Percentiles rank a stretch among this genome's conserved stretches.
Evolutionary conservation across 2,113 vertebrate species (phyloP).

Genomic region (Tachuris rubrigastra): DNA sequence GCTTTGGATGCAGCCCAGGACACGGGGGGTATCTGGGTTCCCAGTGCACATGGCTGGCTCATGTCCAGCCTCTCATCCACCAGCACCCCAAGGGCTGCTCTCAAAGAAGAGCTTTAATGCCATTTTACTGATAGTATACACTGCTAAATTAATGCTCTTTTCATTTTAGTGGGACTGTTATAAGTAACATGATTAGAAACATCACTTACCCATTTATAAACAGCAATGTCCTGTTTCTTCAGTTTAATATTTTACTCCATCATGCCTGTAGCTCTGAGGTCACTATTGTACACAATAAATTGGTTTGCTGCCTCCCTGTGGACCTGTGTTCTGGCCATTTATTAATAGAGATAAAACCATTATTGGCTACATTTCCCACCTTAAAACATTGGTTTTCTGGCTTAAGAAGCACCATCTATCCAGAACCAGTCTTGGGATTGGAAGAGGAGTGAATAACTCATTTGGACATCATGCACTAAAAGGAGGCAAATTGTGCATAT

Average conservation of each 20-base stretch:
- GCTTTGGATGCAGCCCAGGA: not conserved
- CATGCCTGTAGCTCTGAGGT: not conserved
- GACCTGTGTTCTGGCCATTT: not conserved
- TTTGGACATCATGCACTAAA: not conserved
- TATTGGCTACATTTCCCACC: not conserved
- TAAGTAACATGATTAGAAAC: not conserved
- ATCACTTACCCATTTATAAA: not conserved
- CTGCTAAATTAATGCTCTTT: not conserved
- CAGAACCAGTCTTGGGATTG: not conserved
- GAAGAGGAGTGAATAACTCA: not conserved
- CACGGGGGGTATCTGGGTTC: not conserved
- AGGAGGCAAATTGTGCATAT: not conserved
- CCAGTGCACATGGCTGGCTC: not conserved
- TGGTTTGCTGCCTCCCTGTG: rapidly evolving
- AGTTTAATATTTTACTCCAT: not conserved
- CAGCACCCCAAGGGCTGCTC: not conserved
- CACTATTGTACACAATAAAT: not conserved
- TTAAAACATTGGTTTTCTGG: not conserved
- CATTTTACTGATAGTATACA: not conserved
- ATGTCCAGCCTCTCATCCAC: not conserved
- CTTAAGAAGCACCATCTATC: not conserved
- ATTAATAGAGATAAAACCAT: not conserved
- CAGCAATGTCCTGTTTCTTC: not conserved
- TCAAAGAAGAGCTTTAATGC: not conserved
- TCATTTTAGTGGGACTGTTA: not conserved